Evolutionary conservation across 2,113 vertebrate genomes (phyloP).

Genomic region (Nipponia nippon): DNA sequence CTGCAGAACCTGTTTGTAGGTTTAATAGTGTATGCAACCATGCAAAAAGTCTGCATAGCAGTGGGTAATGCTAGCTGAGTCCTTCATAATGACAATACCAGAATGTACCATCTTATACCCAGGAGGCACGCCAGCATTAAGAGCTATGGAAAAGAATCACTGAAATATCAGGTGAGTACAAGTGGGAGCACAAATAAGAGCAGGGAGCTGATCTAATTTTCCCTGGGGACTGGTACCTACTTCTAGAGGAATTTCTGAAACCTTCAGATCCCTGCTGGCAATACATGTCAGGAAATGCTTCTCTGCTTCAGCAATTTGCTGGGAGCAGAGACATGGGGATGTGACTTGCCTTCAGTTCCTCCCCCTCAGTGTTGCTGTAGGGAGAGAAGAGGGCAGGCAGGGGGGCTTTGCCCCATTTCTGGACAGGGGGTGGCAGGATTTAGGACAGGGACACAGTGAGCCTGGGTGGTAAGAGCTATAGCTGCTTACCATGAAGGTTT

Average conservation of each 20-base stretch:
- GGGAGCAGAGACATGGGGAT: not conserved
- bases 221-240: not conserved
- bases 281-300: not conserved
- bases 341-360: not conserved
- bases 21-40: not conserved
- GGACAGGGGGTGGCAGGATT: not conserved
- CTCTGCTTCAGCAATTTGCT: not conserved
- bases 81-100: not conserved
- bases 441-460: not conserved
- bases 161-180: not conserved
- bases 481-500: not conserved
- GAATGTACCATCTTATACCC: not conserved
- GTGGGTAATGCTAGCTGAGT: not conserved
- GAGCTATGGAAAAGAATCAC: not conserved
- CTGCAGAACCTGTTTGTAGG: not conserved
- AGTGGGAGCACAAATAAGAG: not conserved
- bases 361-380: accelerated
- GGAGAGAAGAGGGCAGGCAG: not conserved
- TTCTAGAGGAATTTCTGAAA: not conserved
- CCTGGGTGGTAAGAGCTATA: not conserved
- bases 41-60: not conserved
- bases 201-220: not conserved
- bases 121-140: not conserved
- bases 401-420: not conserved
- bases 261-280: not conserved